These are phyloP conservation scores for Rhadina sibilatrix DNA, from an alignment of 2,113 vertebrate species.

Conservation along the genomic window DNA sequence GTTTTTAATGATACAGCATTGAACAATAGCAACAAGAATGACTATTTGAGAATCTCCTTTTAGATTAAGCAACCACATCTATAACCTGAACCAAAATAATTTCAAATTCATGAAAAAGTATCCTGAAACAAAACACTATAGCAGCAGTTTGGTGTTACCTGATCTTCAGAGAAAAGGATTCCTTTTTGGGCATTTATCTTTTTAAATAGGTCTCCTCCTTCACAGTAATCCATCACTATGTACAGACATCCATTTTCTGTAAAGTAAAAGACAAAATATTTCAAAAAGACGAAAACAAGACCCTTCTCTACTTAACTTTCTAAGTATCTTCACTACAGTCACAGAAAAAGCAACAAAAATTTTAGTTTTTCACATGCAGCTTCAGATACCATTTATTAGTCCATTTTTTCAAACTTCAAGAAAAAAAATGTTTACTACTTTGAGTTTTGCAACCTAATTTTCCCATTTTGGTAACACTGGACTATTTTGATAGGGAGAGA, in stretches of 20 bases:
- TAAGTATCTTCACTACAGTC: not conserved
- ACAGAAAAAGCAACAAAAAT: not conserved
- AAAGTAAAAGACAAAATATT: constrained; percentile 32
- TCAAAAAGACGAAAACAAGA: not conserved
- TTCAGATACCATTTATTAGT: not conserved
- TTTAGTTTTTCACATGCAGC: not conserved
- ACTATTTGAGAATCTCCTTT: not conserved
- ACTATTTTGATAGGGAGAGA: not conserved
- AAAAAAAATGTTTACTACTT: not conserved
- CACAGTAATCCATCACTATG: constrained; percentile 99
- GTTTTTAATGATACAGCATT: not conserved
- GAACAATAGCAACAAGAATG: not conserved
- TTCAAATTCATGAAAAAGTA: not conserved
- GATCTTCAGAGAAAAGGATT: constrained; percentile 87
- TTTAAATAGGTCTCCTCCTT: constrained; percentile 96
- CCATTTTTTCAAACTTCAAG: not conserved
- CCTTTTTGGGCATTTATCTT: constrained; percentile 97
- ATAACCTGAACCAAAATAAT: not conserved
- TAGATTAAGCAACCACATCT: not conserved
- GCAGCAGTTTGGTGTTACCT: constrained; percentile 74
- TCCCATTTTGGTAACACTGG: not conserved
- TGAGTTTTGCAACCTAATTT: not conserved
- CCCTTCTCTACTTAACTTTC: not conserved
- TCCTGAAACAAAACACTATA: not conserved
- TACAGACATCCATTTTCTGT: constrained; percentile 93